These are phyloP conservation scores for Oegoconia quadripuncta DNA, from an alignment of 2,888 invertebrate genomes.

Conservation along the genomic window DNA sequence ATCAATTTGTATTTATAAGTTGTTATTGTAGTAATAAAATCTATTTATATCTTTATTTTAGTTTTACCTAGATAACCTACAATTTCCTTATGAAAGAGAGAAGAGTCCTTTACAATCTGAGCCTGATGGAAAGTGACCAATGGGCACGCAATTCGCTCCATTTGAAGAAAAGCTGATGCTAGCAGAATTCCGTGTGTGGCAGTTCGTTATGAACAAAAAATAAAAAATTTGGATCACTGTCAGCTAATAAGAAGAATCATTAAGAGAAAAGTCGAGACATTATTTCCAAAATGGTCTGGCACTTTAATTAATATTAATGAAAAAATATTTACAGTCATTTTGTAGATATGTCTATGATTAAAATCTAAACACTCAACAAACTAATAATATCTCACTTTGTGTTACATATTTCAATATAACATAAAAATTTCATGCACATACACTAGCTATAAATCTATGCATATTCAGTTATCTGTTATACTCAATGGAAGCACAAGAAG, in stretches of 20 bases:
- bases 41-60: constrained; percentile 13
- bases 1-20: constrained; percentile 95
- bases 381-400: constrained; percentile 44
- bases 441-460: constrained; percentile 38
- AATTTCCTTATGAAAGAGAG: too few relatives aligned
- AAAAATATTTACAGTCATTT: constrained; percentile 59
- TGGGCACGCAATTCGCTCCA: too few relatives aligned
- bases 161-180: too few relatives aligned
- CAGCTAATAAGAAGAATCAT: too few relatives aligned
- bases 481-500: constrained; percentile 42
- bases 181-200: too few relatives aligned
- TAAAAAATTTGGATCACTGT: too few relatives aligned
- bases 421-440: constrained; percentile 26
- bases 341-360: constrained; percentile 23
- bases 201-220: too few relatives aligned
- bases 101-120: too few relatives aligned
- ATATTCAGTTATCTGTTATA: constrained; percentile 12
- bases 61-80: too few relatives aligned
- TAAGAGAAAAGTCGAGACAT: constrained; percentile 7
- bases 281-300: constrained; percentile 56
- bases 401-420: constrained; percentile 27
- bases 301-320: constrained; percentile 60
- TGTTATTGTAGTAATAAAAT: constrained; percentile 25
- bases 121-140: too few relatives aligned
- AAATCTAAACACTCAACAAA: constrained; percentile 36